Base-by-base conservation (phyloP, 1,140 invertebrate genomes). In the Sitobion miscanthi region DNA sequence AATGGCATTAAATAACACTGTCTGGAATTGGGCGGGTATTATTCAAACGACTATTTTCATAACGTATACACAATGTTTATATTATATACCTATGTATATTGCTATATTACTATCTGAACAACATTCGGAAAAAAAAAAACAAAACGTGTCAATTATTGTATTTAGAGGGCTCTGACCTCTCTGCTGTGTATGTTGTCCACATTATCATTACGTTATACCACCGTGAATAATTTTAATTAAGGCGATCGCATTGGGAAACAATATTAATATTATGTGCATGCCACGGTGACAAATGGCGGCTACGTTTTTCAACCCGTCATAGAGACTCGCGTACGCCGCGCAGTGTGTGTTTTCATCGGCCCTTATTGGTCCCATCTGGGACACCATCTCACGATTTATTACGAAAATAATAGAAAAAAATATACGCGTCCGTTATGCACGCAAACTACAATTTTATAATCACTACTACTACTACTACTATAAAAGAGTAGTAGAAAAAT, bases 221-320 rank as follows among this genome's bases (percentile, higher is more conserved):
- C 69, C n/a, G 38, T 82, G 89, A 25, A 90, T 90, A 90, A 90
- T 90, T 90, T 90, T 90, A 90, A 90, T 90, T 90, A 90, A 90
- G 89, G 57, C 47, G 77, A 90, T 69, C 30, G 54, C 86, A n/a
- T 90, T 90, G 57, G 89, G 89, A 69, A 90, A 90, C 89, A 90
- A 90, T 69, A 62, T 30, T 57, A 57, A 25, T 52, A 17, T 52
- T 47, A 52, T 69, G 35, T 57, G 89, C 35, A 90, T 23, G 42
- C 89, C 45, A 77, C 42, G 54, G 21, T n/a, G 52, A 69, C 89
- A 90, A 69, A 90, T 30, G 38, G 89, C 35, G 54, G 38, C 54
- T 25, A 1, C n/a, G n/a, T 35, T 17, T 49, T 52, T 88, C 47
- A 17, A 47, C 47, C 30, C 20, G 9, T 83, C 38, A 9, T 83